Evolutionary conservation across 2,797 vertebrate genomes (phyloP).

Genomic region (Chloroceryle amazona): DNA sequence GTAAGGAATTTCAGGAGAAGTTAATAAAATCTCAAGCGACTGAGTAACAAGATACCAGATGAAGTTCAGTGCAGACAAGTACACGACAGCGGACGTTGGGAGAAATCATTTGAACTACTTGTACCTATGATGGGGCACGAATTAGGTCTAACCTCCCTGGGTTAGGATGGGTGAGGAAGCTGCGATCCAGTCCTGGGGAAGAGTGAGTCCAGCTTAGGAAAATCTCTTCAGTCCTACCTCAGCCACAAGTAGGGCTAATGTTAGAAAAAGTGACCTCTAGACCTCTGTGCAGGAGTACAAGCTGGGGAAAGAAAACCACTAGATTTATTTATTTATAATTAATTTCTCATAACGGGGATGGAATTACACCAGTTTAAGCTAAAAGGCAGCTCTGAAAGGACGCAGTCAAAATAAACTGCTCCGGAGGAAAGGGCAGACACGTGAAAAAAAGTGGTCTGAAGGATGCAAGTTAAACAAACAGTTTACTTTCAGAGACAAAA

Average conservation of each 20-base stretch:
- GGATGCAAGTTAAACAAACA: not conserved
- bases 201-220: not conserved
- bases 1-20: constrained; percentile 40
- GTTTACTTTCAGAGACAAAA: not conserved
- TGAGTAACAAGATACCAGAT: constrained; percentile 52
- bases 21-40: constrained; percentile 51
- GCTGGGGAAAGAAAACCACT: not conserved
- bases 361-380: not conserved
- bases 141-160: constrained; percentile 17
- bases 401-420: not conserved
- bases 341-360: not conserved
- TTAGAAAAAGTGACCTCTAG: not conserved
- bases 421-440: not conserved
- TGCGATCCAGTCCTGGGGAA: not conserved
- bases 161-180: not conserved
- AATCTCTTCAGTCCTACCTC: not conserved
- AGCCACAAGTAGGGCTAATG: not conserved
- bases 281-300: not conserved
- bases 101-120: constrained; percentile 61
- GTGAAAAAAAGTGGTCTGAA: not conserved
- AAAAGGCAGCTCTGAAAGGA: not conserved
- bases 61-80: constrained; percentile 28
- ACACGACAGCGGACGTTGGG: constrained; percentile 13
- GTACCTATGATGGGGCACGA: not conserved
- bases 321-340: not conserved